Base-by-base conservation (phyloP, 2,113 vertebrate species). In the Aegithalos caudatus region DNA sequence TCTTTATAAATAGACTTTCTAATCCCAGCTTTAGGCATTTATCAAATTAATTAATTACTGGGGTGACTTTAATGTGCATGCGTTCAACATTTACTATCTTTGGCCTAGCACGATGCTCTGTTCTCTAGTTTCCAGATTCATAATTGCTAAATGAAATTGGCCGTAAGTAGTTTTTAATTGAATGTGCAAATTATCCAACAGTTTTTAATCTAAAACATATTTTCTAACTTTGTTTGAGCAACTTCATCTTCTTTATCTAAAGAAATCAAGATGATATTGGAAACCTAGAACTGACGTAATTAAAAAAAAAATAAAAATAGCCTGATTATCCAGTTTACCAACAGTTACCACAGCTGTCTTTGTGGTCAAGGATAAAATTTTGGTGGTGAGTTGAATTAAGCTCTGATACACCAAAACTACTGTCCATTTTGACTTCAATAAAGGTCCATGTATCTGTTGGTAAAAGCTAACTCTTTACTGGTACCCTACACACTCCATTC, bases 11-110 rank as follows among this genome's bases (percentile, higher is more conserved):
- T 77, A 94, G 82, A 57, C 50, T 74, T n/a, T 84, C 84, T 95
- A 95, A 95, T 94, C 47, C 81, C 53, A 92, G 61, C 65, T 94
- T 96, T 93, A 90, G 85, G 56, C 28, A 8, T 94, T 91, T 86
- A 92, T 95, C 85, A 95, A 92, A 91, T 94, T 88, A 94, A 95
- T 95, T 93, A 95, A 95, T 90, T 92, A 76, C 67, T 66, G 81
- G 82, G 65, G 53, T 77, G 53, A 86, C 35, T 91, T 88, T 74
- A 90, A 79, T 74, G 77, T 95, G 60, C 53, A 67, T 70, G 51
- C 5, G 1, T 94, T 88, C 73, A 81, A 53, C 47, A 47, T 88
- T 96, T 92, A 48, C 81, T 94, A 40, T 90, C 86, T 92, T 95
- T 91, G 83, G 77, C 69, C 50, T 66, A 91, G 78, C 35, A 86